Evolutionary conservation across 37 sponge, comb jelly and placozoan species (phyloP).

Genomic region (Ephydatia muelleri): DNA sequence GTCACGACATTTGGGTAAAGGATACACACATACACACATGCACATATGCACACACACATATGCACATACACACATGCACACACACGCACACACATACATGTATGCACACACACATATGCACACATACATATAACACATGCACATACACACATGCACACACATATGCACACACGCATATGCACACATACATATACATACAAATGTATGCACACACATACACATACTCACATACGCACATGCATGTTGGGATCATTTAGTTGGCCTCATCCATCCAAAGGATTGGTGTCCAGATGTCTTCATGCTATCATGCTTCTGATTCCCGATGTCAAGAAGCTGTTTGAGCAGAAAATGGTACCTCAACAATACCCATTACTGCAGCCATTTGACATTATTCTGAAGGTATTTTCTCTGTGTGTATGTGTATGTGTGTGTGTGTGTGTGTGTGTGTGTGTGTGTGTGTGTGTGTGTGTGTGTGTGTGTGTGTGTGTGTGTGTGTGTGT

Average conservation of each 20-base stretch:
- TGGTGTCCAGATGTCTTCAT: constrained; percentile 79
- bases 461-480: constrained; percentile 1
- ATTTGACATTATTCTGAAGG: constrained; percentile 70
- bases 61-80: background rate
- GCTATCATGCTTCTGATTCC: constrained; percentile 76
- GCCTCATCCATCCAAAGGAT: constrained; percentile 32
- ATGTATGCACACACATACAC: background rate
- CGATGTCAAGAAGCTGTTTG: constrained; percentile 67
- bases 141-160: no score
- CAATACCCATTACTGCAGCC: constrained; percentile 76
- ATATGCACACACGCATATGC: background rate
- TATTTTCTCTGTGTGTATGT: constrained; percentile 4
- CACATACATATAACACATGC: background rate
- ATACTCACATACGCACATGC: background rate
- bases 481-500: background rate
- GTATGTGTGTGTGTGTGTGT: background rate
- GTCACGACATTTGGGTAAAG: constrained; percentile 87
- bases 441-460: constrained; percentile 6
- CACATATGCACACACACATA: background rate
- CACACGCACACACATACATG: background rate
- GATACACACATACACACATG: background rate
- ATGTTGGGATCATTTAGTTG: background rate
- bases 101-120: background rate
- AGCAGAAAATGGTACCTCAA: constrained; percentile 48
- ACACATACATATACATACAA: background rate